phyloP scores from a whole-genome alignment of 2,113 vertebrate genomes.

The Eptesicus fuscus region DNA sequence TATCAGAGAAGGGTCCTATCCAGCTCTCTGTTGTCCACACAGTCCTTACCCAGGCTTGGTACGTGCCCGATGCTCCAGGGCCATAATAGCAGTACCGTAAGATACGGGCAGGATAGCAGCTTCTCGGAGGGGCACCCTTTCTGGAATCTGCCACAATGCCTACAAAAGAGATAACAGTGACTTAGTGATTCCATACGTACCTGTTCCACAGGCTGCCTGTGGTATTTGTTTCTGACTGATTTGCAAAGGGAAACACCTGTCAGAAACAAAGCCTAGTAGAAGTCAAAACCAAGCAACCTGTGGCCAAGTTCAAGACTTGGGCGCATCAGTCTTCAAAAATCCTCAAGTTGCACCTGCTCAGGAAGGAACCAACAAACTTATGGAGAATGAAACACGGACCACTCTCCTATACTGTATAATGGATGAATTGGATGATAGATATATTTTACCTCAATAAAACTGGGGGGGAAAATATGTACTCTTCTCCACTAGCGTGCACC shows the following conservation, averaged over 20 bases:
- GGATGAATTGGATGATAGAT: background rate
- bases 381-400: background rate
- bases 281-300: background rate
- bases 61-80: background rate
- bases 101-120: background rate
- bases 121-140: conserved; percentile 20
- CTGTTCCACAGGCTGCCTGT: background rate
- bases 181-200: background rate
- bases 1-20: background rate
- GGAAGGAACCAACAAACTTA: background rate
- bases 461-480: background rate
- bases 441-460: background rate
- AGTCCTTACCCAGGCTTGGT: conserved; percentile 44
- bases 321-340: background rate
- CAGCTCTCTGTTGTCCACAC: background rate
- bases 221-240: too few species aligned
- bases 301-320: background rate
- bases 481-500: background rate
- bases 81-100: conserved; percentile 37
- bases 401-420: background rate
- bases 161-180: conserved; percentile 27
- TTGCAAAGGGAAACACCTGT: background rate
- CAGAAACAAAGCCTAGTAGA: background rate
- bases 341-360: background rate
- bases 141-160: conserved; percentile 57